A percentile compares a stretch with the other conserved stretches of the same genome.
phyloP scores from a whole-genome alignment of 2,113 vertebrate genomes.

The Xiphophorus maculatus region DNA sequence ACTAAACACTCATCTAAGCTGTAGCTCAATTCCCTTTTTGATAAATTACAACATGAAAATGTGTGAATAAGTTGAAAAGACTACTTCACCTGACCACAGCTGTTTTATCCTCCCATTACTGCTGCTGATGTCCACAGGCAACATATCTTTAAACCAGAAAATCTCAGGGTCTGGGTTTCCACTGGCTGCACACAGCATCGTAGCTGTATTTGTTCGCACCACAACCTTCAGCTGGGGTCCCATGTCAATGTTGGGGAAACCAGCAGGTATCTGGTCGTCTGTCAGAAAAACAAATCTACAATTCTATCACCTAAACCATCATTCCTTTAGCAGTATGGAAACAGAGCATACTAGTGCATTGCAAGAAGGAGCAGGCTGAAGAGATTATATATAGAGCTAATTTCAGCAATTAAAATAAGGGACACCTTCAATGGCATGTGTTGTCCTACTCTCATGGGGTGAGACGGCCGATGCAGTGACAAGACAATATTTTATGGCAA shows the following conservation, averaged over 20 bases:
- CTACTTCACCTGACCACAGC: conserved; percentile 92
- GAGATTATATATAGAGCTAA: too few relatives aligned
- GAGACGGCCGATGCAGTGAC: too few relatives aligned
- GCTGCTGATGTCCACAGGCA: conserved; percentile 90
- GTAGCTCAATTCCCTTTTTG: too few relatives aligned
- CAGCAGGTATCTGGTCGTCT: conserved; percentile 95
- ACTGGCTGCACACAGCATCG: conserved; percentile 96
- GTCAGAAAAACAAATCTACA: conserved; percentile 35
- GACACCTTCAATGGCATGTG: too few relatives aligned
- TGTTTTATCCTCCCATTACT: conserved; percentile 95
- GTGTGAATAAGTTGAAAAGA: not conserved
- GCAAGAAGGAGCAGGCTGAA: too few relatives aligned
- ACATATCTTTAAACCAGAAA: conserved; percentile 98
- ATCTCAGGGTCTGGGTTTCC: conserved; percentile 97
- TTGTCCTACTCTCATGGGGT: too few relatives aligned
- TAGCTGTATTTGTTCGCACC: conserved; percentile 93
- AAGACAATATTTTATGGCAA: too few relatives aligned
- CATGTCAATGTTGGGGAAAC: conserved; percentile 97
- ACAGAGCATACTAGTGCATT: too few relatives aligned
- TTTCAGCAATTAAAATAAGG: too few relatives aligned
- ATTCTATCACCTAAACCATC: not conserved
- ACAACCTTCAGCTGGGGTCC: conserved; percentile 98
- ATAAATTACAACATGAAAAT: too few relatives aligned
- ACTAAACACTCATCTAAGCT: too few relatives aligned
- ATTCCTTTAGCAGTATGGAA: too few relatives aligned